Evolutionary conservation across 2,888 invertebrate species (phyloP).

Genomic region (Diaperis boleti): DNA sequence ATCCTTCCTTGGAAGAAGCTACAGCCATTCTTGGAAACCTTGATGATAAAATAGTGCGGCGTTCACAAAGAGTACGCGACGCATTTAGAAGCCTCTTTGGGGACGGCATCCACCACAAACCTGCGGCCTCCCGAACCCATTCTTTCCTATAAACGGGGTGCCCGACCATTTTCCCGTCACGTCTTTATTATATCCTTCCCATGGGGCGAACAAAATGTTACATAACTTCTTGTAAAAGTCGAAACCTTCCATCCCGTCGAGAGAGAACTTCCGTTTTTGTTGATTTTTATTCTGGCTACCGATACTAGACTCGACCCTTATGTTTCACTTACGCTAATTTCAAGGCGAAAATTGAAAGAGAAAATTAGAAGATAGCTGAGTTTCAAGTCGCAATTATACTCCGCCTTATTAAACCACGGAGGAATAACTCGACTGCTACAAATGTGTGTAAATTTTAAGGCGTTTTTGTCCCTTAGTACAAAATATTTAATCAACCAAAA

Average conservation of each 20-base stretch:
- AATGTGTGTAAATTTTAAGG: too few relatives aligned
- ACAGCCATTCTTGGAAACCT: conserved; percentile 52
- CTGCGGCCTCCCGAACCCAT: conserved; percentile 53
- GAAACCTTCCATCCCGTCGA: conserved; percentile 59
- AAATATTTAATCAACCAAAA: too few relatives aligned
- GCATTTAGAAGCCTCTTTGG: conserved; percentile 58
- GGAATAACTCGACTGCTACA: too few relatives aligned
- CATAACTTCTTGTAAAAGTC: conserved; percentile 68
- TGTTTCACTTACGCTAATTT: conserved; percentile 41
- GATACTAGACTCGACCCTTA: conserved; percentile 36
- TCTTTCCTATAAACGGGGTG: conserved; percentile 64
- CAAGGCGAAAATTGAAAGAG: conserved; percentile 10
- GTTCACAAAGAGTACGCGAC: conserved; percentile 58
- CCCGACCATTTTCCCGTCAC: conserved; percentile 66
- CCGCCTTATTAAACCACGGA: too few relatives aligned
- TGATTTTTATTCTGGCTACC: conserved; percentile 59
- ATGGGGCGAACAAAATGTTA: conserved; percentile 66
- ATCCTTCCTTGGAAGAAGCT: too few relatives aligned
- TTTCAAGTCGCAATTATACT: too few relatives aligned
- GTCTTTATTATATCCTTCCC: conserved; percentile 68
- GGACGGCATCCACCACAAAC: conserved; percentile 57
- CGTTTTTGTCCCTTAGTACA: too few relatives aligned
- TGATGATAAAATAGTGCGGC: conserved; percentile 61
- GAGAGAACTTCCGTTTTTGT: conserved; percentile 58
- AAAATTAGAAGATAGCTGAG: conserved; percentile 8